Conservation (phyloP, 23 tunicate species). For the Trididemnum nubilum region DNA sequence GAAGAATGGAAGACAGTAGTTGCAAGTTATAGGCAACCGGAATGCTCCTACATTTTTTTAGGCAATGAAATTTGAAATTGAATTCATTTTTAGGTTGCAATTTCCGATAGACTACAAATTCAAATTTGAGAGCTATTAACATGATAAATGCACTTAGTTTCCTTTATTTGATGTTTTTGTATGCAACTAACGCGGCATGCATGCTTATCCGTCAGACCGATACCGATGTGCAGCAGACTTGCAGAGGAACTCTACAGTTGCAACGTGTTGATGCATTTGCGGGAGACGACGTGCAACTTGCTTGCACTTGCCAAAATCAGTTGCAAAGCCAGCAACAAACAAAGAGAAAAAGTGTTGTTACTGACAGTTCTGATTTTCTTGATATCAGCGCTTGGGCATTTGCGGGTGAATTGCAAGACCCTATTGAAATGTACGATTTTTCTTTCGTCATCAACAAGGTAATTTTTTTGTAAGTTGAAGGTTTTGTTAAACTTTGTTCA, state of each 20-base stretch:
- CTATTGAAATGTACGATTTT: neutral
- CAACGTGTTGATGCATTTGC: conserved; percentile 22
- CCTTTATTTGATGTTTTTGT: too few species aligned
- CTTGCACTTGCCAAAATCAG: neutral
- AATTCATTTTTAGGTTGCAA: too few species aligned
- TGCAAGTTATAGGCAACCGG: too few species aligned
- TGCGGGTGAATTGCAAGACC: neutral
- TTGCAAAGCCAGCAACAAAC: neutral
- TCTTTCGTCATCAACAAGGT: neutral
- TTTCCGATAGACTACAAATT: too few species aligned
- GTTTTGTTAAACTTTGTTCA: too few species aligned
- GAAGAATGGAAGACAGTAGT: too few species aligned
- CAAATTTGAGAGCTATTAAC: too few species aligned
- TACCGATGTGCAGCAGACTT: neutral
- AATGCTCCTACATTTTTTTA: too few species aligned
- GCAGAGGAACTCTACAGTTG: neutral
- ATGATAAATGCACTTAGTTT: too few species aligned
- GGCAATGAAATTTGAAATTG: too few species aligned
- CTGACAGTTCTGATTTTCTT: neutral
- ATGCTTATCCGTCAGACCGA: neutral
- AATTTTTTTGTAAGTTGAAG: too few species aligned
- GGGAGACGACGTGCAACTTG: conserved; percentile 1
- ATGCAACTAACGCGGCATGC: too few species aligned
- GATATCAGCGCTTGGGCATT: conserved; percentile 6
- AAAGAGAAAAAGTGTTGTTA: neutral